Base-by-base conservation (phyloP, 30 jellyfish, hydroid and myxozoan genomes). In the Aurelia aurita region DNA sequence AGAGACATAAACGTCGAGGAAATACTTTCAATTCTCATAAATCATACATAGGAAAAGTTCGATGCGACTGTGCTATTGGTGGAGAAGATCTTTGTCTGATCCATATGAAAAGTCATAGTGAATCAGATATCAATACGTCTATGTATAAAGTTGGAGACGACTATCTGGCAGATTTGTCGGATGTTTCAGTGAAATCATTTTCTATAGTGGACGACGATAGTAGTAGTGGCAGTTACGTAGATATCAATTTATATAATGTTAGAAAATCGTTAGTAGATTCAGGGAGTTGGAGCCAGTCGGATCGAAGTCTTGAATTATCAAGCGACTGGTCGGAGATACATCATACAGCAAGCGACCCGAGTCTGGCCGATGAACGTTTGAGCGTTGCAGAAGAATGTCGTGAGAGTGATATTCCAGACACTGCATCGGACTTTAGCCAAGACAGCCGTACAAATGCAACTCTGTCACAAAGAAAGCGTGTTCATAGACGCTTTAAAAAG, bases 311-410 rank as follows among this genome's bases (percentile, higher is more conserved):
- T 7, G 87, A 84, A 22, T 39, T 84, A 20, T 84, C 94, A 62
- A 84, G 94, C 60, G 87, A 59, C 57, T 84, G 94, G 94, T 71
- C 94, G 16, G 94, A 84, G 58, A 35, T 84, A 45, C 81, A 57
- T 31, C 63, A 59, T 32, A 45, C 81, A 22, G 46, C 46, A 5
- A 65, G 83, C 66, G 90, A 80, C 19, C 74, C 90, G 15, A 66
- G 90, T 23, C 16, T 64, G 13, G 32, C 47, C 58, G 90, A 65
- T n/a, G 90, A 65, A 27, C 25, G 71, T 35, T 22, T 28, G 16
- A 84, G 94, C 45, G 9, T 84, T 59, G 94, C 87, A 5, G 94
- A 84, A 20, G 94, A 84, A 45, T 84, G 94, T 46, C 87, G 94
- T 9, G 94, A 84, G 27, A 72, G 94, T 51, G 94, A 84, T 49